Evolutionary conservation across 2,797 vertebrate species (phyloP).

Genomic region (Chelidonichthys spinosus): DNA sequence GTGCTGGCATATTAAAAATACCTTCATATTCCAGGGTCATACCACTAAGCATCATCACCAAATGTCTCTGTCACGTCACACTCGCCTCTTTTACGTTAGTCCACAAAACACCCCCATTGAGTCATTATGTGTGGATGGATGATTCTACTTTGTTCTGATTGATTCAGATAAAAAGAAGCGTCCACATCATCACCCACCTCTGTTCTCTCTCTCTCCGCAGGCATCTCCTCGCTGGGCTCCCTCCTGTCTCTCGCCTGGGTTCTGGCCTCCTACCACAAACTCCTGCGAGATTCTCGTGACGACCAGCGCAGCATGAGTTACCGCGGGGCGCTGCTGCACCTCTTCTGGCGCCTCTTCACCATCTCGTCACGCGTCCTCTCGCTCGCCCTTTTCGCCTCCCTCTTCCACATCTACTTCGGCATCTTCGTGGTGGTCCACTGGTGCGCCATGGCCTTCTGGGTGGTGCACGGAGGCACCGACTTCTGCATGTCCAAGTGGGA

Average conservation of each 20-base stretch:
- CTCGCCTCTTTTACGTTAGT: constrained; percentile 26
- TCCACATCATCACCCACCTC: constrained; percentile 8
- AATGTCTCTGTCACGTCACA: constrained; percentile 44
- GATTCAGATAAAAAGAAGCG: not conserved
- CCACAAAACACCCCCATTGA: constrained; percentile 35
- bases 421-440: constrained; percentile 99
- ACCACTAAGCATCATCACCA: constrained; percentile 25
- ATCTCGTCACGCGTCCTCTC: constrained; percentile 98
- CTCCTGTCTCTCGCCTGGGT: constrained; percentile 99
- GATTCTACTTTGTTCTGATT: constrained; percentile 16
- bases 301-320: constrained; percentile 99
- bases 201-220: constrained; percentile 72
- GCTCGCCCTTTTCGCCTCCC: constrained; percentile 98
- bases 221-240: constrained; percentile 96
- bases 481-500: constrained; percentile 99
- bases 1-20: constrained; percentile 55
- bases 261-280: constrained; percentile 99
- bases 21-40: constrained; percentile 37
- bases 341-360: constrained; percentile 99
- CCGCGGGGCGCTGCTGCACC: constrained; percentile 94
- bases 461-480: constrained; percentile 98
- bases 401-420: constrained; percentile 99
- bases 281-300: constrained; percentile 96
- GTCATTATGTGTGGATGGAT: constrained; percentile 36
- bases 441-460: constrained; percentile 99